A percentile compares a stretch with the other conserved stretches of the same genome.
Conservation (phyloP, 64 coral and sea anemone species). For the Dendronephthya gigantea region DNA sequence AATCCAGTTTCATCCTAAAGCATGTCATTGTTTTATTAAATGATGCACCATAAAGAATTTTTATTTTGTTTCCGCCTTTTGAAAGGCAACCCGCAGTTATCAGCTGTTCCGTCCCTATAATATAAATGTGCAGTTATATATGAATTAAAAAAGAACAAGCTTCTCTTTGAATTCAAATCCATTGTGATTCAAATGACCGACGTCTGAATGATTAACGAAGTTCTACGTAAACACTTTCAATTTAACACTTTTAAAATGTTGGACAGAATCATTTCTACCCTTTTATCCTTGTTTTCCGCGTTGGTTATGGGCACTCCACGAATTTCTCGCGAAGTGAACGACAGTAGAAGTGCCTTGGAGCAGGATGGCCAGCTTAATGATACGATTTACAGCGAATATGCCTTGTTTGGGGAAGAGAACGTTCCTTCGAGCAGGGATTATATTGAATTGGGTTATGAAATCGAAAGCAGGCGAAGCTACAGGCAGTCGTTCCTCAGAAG, state of each 20-base stretch:
- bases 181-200: too few relatives aligned
- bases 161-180: too few relatives aligned
- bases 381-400: constrained; percentile 18
- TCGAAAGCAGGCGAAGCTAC: background rate
- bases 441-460: background rate
- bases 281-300: background rate
- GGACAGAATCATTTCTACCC: background rate
- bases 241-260: background rate
- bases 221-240: too few relatives aligned
- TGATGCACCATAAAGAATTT: too few relatives aligned
- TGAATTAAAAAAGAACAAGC: too few relatives aligned
- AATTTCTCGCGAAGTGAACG: background rate
- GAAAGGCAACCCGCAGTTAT: too few relatives aligned
- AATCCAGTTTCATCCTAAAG: too few relatives aligned
- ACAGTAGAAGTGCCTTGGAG: background rate
- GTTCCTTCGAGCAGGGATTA: background rate
- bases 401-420: background rate
- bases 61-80: too few relatives aligned
- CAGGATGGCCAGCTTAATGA: background rate
- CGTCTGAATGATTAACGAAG: too few relatives aligned
- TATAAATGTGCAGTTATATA: too few relatives aligned
- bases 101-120: too few relatives aligned
- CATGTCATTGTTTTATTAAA: too few relatives aligned
- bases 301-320: background rate
- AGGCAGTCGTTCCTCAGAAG: background rate